A percentile compares a stretch with the other conserved stretches of the same genome.
These are phyloP conservation scores for Notolepis coatsorum DNA, from an alignment of 2,797 vertebrate species.

Conservation along the genomic window DNA sequence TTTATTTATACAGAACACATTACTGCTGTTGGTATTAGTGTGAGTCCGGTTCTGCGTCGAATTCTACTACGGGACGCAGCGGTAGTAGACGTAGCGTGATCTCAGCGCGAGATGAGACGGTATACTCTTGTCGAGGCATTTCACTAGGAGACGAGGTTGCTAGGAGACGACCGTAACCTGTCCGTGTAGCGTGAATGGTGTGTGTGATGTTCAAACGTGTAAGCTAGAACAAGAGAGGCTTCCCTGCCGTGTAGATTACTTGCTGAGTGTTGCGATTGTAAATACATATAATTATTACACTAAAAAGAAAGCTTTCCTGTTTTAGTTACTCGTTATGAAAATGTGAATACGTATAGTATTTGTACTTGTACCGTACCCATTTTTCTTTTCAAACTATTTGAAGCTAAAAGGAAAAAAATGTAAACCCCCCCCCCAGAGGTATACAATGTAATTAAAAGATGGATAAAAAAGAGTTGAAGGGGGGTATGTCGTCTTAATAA, in stretches of 20 bases:
- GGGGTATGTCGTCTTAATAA: constrained; percentile 68
- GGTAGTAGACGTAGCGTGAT: constrained; percentile 23
- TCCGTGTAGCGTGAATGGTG: constrained; percentile 62
- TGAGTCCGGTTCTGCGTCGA: constrained; percentile 45
- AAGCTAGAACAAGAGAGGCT: constrained; percentile 59
- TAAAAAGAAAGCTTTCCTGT: constrained; percentile 69
- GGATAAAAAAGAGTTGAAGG: constrained; percentile 39
- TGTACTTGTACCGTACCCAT: constrained; percentile 67
- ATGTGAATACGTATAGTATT: constrained; percentile 82
- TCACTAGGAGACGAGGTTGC: constrained; percentile 49
- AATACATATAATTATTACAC: constrained; percentile 77
- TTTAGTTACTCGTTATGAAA: constrained; percentile 81
- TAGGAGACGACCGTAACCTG: constrained; percentile 40
- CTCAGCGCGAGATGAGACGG: constrained; percentile 33
- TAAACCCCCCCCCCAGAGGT: constrained; percentile 40
- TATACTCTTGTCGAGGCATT: constrained; percentile 35
- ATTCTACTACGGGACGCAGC: constrained; percentile 29
- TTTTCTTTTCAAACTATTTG: constrained; percentile 52
- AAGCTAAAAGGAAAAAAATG: constrained; percentile 55
- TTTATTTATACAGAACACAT: constrained; percentile 81
- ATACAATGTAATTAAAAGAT: constrained; percentile 69
- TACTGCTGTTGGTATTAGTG: constrained; percentile 62
- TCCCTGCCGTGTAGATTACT: constrained; percentile 63
- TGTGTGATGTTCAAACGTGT: constrained; percentile 68
- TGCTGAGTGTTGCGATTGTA: constrained; percentile 71